These are phyloP conservation scores for Craniophora ligustri DNA, from an alignment of 2,888 invertebrate species.

Conservation along the genomic window DNA sequence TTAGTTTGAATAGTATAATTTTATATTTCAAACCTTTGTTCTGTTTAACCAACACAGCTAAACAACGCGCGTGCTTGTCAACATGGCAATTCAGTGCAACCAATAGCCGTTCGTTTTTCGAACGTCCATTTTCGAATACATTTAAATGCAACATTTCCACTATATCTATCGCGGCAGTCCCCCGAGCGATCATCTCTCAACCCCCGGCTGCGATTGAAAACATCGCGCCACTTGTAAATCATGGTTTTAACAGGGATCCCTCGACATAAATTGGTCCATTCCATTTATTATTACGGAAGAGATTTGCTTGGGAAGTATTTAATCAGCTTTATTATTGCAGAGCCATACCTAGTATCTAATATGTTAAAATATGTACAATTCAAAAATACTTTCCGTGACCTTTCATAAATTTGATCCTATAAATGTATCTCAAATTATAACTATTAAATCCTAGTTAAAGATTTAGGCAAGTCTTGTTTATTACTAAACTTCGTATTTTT, in stretches of 20 bases:
- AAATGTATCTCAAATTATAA: too few species aligned
- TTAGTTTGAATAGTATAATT: neutral
- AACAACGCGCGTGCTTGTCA: conserved; percentile 3
- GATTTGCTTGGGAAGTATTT: conserved; percentile 12
- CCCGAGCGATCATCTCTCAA: conserved; percentile 35
- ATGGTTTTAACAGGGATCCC: conserved; percentile 42
- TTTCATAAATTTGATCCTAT: too few species aligned
- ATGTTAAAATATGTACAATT: too few species aligned
- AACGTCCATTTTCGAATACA: conserved; percentile 26
- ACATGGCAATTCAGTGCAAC: conserved; percentile 9
- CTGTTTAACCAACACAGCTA: neutral
- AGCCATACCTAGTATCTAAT: too few species aligned
- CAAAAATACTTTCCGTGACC: too few species aligned
- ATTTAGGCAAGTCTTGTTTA: neutral
- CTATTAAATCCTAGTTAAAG: neutral
- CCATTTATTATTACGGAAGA: conserved; percentile 28
- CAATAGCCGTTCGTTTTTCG: conserved; percentile 17
- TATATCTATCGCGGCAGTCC: conserved; percentile 28
- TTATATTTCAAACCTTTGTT: neutral
- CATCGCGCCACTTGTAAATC: conserved; percentile 45
- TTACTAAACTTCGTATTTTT: neutral
- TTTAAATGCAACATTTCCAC: conserved; percentile 34
- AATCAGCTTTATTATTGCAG: conserved; percentile 13
- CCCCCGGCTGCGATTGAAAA: conserved; percentile 36
- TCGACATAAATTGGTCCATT: conserved; percentile 36